A percentile compares a stretch with the other conserved stretches of the same genome.
These are phyloP conservation scores for Drosophila nannoptera DNA, from an alignment of 1,140 invertebrate genomes.

Conservation along the genomic window DNA sequence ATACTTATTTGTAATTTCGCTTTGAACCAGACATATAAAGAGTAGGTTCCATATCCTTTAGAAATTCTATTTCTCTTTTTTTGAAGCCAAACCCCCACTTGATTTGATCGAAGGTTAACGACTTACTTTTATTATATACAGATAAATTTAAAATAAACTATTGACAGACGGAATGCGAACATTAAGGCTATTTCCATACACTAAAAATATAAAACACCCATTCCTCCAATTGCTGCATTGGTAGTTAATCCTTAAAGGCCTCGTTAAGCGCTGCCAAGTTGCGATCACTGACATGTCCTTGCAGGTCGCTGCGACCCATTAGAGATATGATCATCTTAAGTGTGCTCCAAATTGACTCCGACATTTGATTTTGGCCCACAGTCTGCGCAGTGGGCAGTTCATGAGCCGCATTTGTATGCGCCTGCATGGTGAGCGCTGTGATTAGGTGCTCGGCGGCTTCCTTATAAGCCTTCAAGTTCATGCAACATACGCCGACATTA, in stretches of 20 bases:
- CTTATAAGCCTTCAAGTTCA: conserved; percentile 95
- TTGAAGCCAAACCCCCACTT: not conserved
- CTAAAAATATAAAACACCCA: not conserved
- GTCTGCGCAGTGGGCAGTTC: conserved; percentile 78
- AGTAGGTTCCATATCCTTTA: too few relatives aligned
- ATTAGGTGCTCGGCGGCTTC: conserved; percentile 98
- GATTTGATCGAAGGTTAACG: conserved; percentile 14
- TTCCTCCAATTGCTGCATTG: not conserved
- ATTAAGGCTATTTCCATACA: conserved; percentile 9
- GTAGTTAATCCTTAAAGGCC: conserved; percentile 63
- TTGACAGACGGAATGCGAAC: conserved; percentile 21
- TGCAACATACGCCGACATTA: conserved; percentile 98
- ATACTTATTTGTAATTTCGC: too few relatives aligned
- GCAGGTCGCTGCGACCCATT: conserved; percentile 89
- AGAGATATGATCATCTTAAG: conserved; percentile 93
- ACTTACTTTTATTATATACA: conserved; percentile 20
- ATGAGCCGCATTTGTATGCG: conserved; percentile 84
- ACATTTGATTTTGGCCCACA: conserved; percentile 85
- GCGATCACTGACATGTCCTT: conserved; percentile 58
- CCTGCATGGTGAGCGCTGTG: conserved; percentile 95
- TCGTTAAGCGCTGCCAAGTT: conserved; percentile 69
- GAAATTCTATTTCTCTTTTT: too few relatives aligned
- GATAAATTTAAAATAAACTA: not conserved
- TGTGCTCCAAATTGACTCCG: conserved; percentile 96
- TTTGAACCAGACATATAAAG: too few relatives aligned